Conservation (phyloP, 2,113 vertebrate genomes). For the Myodes glareolus region DNA sequence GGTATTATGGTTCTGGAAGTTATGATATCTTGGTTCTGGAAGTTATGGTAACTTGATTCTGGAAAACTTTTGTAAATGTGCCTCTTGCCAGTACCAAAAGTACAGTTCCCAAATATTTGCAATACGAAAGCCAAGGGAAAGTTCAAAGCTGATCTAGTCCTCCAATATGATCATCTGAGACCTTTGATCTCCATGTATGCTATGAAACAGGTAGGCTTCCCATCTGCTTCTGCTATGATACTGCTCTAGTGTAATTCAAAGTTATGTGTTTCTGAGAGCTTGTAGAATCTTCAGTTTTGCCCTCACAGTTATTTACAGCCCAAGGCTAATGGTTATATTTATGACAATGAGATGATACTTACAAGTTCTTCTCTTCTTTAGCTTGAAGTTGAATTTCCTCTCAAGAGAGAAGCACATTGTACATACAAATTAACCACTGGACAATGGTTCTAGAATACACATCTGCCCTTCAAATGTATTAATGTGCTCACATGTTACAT, state of each 20-base stretch:
- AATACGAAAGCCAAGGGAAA: background rate
- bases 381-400: background rate
- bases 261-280: background rate
- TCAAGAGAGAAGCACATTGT: background rate
- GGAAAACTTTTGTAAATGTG: background rate
- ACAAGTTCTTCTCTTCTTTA: background rate
- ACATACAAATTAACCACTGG: conserved; percentile 24
- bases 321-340: background rate
- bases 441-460: background rate
- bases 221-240: fast-evolving
- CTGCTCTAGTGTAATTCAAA: background rate
- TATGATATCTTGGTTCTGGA: background rate
- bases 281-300: background rate
- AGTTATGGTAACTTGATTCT: background rate
- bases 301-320: background rate
- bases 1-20: background rate
- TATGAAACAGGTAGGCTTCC: background rate
- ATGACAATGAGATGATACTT: background rate
- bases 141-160: background rate
- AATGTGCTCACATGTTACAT: background rate
- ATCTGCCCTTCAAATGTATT: background rate
- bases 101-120: background rate
- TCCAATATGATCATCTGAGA: background rate
- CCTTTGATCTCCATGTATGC: background rate
- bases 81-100: background rate